These are phyloP conservation scores for Lasioglossum morio DNA, from an alignment of 2,888 invertebrate genomes.

Conservation along the genomic window DNA sequence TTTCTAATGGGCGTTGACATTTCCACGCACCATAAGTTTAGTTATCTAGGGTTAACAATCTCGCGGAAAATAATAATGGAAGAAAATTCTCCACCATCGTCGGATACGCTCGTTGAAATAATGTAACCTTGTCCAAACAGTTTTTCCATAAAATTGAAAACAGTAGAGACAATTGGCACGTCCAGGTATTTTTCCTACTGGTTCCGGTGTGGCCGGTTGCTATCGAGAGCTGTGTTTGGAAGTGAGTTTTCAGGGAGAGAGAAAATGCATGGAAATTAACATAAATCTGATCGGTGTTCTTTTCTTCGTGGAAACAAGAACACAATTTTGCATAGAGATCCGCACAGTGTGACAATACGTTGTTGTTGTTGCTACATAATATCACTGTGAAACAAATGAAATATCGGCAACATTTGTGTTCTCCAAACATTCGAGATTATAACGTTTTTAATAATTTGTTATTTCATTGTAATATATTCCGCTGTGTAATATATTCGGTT, in stretches of 20 bases:
- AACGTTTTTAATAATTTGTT: background rate
- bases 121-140: background rate
- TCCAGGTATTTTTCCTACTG: background rate
- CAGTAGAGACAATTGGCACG: background rate
- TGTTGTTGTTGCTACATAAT: conserved; percentile 39
- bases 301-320: too few relatives aligned
- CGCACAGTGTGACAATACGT: too few relatives aligned
- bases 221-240: background rate
- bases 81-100: background rate
- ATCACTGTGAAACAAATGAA: conserved; percentile 15
- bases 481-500: background rate
- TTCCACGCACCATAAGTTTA: too few relatives aligned
- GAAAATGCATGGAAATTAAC: background rate
- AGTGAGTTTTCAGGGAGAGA: too few relatives aligned
- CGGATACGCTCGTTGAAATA: too few relatives aligned
- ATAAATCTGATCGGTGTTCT: background rate
- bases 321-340: too few relatives aligned
- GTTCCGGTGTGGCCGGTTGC: background rate
- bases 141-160: background rate
- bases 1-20: too few relatives aligned
- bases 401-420: background rate
- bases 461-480: background rate
- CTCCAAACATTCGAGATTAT: background rate
- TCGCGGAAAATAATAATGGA: background rate
- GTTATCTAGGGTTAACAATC: background rate